phyloP scores from a whole-genome alignment of 2,888 invertebrate genomes.

The Mylabris sibirica region DNA sequence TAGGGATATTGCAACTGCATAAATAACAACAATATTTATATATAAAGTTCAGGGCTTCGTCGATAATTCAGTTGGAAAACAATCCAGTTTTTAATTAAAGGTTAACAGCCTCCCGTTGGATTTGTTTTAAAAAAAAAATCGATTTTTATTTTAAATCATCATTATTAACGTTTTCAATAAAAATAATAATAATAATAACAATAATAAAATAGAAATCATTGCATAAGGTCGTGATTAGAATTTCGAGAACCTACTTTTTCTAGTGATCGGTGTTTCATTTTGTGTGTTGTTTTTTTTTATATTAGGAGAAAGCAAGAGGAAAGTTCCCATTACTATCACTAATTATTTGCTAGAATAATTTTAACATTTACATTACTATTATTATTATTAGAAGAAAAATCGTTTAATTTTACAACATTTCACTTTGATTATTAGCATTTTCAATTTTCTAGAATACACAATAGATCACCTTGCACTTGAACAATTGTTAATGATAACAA shows the following conservation, averaged over 20 bases:
- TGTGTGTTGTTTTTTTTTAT: slow-evolving; percentile 32
- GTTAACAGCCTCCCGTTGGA: slow-evolving; percentile 42
- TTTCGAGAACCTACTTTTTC: slow-evolving; percentile 45
- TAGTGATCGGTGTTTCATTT: slow-evolving; percentile 36
- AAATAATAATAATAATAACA: not conserved
- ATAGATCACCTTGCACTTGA: not conserved
- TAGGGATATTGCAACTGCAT: slow-evolving; percentile 45
- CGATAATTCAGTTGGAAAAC: slow-evolving; percentile 43
- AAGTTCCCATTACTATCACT: slow-evolving; percentile 46
- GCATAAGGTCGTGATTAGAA: slow-evolving; percentile 8
- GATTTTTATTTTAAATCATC: not conserved
- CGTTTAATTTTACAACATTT: slow-evolving; percentile 13
- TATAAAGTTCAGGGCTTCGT: slow-evolving; percentile 47
- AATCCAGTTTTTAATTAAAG: slow-evolving; percentile 38
- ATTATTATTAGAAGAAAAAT: not conserved
- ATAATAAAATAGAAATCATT: not conserved
- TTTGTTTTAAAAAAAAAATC: not conserved
- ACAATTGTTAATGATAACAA: not conserved
- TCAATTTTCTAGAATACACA: slow-evolving; percentile 2
- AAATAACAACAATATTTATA: slow-evolving; percentile 43
- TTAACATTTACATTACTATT: slow-evolving; percentile 29
- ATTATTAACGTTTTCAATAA: not conserved
- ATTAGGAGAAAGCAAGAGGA: slow-evolving; percentile 45
- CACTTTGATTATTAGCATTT: slow-evolving; percentile 17
- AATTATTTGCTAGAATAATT: slow-evolving; percentile 40